Base-by-base conservation (phyloP, 2,797 vertebrate genomes). In the Liparis tanakae region DNA sequence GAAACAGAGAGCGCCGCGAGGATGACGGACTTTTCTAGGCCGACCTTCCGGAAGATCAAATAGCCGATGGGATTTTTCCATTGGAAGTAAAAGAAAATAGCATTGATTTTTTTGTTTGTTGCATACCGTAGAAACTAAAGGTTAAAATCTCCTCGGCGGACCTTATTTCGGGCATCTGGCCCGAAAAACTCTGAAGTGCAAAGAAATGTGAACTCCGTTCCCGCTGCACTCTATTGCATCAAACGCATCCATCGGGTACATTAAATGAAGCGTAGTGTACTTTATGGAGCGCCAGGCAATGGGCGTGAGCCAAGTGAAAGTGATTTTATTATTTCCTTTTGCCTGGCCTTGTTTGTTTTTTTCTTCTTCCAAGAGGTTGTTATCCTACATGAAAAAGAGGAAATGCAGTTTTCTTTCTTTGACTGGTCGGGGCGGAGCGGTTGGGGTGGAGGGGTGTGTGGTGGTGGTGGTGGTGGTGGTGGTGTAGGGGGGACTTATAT, bases 331-430 rank as follows among this genome's bases (percentile, higher is more conserved):
- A 70, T 84, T 83, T 85, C 33, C 48, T 65, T 57, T 85, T 70
- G 14, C 64, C 36, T 67, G 46, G 63, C 46, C 70, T 53, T 85
- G 74, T 87, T 87, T 84, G 74, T 85, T 86, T 79, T 76, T 30
- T 30, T 30, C n/a, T n/a, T n/a, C n/a, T 30, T 76, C 80, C 56
- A 59, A 78, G 69, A 74, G 67, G 58, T 72, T 79, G 69, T 85
- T 84, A 76, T 58, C 67, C 68, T 74, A 79, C 68, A 83, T 76
- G 71, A 25, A 83, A 67, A 85, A 72, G 57, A 68, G 59, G 72
- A 76, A 77, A 85, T 81, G 82, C 76, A 71, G 81, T 89, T 92
- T 87, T 87, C 81, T 86, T 82, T 81, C 85, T 90, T 87, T 91
- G 84, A 84, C 82, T 72, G 18, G 50, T 37, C 12, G 33, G 20